phyloP scores from a whole-genome alignment of 1,140 invertebrate species.

The Scaptodrosophila lebanonensis region DNA sequence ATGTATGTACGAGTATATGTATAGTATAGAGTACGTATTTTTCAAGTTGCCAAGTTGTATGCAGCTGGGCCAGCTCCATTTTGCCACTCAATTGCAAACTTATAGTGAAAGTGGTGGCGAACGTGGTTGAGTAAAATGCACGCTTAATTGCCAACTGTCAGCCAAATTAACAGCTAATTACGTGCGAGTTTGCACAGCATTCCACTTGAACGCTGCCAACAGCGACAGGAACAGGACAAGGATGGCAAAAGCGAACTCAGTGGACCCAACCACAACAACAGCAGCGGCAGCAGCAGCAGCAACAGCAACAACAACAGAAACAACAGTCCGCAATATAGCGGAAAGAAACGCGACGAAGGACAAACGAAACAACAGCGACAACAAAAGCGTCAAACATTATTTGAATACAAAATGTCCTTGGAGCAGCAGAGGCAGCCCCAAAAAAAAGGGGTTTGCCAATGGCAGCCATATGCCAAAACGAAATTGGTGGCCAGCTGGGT shows the following conservation, averaged over 20 bases:
- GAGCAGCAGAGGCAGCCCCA: too few relatives aligned
- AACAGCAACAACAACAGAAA: not conserved
- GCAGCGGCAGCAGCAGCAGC: not conserved
- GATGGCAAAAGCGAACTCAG: not conserved
- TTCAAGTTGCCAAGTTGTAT: too few relatives aligned
- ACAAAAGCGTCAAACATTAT: slow-evolving; percentile 62
- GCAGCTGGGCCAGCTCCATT: too few relatives aligned
- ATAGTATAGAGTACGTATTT: too few relatives aligned
- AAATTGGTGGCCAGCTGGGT: too few relatives aligned
- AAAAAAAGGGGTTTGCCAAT: slow-evolving; percentile 49
- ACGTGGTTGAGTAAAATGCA: slow-evolving; percentile 49
- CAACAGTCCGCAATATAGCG: slow-evolving; percentile 6
- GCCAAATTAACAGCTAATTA: slow-evolving; percentile 67
- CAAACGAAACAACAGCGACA: slow-evolving; percentile 3
- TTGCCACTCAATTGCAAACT: too few relatives aligned
- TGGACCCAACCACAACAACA: slow-evolving; percentile 2
- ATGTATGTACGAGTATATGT: too few relatives aligned
- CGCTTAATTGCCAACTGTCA: slow-evolving; percentile 43
- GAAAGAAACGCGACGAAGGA: not conserved
- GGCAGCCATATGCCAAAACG: not conserved
- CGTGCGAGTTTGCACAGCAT: slow-evolving; percentile 50
- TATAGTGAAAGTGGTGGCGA: too few relatives aligned
- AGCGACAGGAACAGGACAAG: not conserved
- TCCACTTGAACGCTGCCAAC: slow-evolving; percentile 11
- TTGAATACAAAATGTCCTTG: slow-evolving; percentile 68